Base-by-base conservation (phyloP, 2,797 vertebrate species). In the Artibeus jamaicensis region DNA sequence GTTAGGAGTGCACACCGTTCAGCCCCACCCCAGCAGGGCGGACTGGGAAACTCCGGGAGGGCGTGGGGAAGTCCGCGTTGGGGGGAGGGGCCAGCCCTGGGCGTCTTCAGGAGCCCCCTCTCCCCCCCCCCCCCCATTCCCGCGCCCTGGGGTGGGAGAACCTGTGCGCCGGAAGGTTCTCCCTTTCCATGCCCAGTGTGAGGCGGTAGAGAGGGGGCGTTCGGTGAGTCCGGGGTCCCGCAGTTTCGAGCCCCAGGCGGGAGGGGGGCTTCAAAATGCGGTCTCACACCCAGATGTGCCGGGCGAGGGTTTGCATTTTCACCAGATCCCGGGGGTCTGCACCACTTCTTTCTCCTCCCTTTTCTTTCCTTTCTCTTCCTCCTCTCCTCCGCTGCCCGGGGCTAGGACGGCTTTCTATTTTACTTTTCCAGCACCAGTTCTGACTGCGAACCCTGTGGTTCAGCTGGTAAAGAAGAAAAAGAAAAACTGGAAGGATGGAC, bases 101-200 rank as follows among this genome's bases (percentile, higher is more conserved):
- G 21, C 0, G 6, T 84, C 37, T 77, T 7, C 24, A 15, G 1
- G 9, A 50, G 8, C 22, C 42, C 59, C n/a, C n/a, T n/a, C n/a
- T n/a, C 11, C 0, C n/a, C n/a, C n/a, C n/a, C n/a, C 11, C 0
- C 3, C 6, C 8, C 1, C 26, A 42, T 6, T 2, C 39, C 2
- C 4, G 6, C 8, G 21, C 18, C 0, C 9, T 18, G 4, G 14
- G 1, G 1, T 4, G 3, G 18, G 26, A 62, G 32, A 29, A 7
- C 16, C 4, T 19, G 2, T 9, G 50, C 70, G 22, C 37, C 18
- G 9, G 67, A 9, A 42, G 39, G 39, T 42, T 53, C 37, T 65
- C 32, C 0, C 67, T 48, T 48, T 18, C 29, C 37, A 39, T 37
- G 29, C 26, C 6, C 3, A 37, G 46, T 1, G 26, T 29, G 16